Base-by-base conservation (phyloP, 2,888 invertebrate genomes). In the Tenthredo mesomela region DNA sequence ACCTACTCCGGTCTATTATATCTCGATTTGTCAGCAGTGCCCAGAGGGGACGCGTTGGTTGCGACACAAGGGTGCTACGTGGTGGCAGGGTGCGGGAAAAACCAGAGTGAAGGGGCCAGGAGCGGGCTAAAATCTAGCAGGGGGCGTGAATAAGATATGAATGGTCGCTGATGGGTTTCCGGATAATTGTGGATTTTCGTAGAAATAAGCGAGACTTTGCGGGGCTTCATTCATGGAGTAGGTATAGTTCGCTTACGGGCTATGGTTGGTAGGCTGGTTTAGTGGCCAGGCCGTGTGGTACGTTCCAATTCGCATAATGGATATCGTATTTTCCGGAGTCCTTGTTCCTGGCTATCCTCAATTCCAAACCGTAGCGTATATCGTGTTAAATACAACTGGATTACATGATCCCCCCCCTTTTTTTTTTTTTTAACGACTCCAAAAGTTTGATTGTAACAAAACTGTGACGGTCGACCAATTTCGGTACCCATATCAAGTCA, bases 121-220 rank as follows among this genome's bases (percentile, higher is more conserved):
- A 77, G 73, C 47, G 61, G n/a, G 54, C 61, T 37, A 80, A 83
- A 73, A 77, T 50, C 10, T 47, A 78, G 83, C 61, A 67, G 73
- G 84, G 71, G 80, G 82, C 85, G 82, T 75, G 85, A 85, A 77
- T 73, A 70, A 82, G 71, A 75, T 47, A 77, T 77, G 82, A 67
- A 75, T 54, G 50, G 73, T 50, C 65, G 82, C 82, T 82, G 82
- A 82, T 82, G 82, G 82, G 82, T 82, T 82, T 82, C 82, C 82
- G 82, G 82, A 82, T 82, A 82, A 82, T 82, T 82, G 82, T 82
- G 70, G 70, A 82, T 82, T 82, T 82, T 82, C 82, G 43, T 65
- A 47, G 82, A 50, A 82, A 82, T 70, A 67, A 70, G 67, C 82
- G 82, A 82, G 47, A 61, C 40, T 80, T 77, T 77, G 77, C 54